Evolutionary conservation across 1,140 invertebrate genomes (phyloP), one percentile per base, ranked within the genome.

Genomic region (Leptopilina clavipes): DNA sequence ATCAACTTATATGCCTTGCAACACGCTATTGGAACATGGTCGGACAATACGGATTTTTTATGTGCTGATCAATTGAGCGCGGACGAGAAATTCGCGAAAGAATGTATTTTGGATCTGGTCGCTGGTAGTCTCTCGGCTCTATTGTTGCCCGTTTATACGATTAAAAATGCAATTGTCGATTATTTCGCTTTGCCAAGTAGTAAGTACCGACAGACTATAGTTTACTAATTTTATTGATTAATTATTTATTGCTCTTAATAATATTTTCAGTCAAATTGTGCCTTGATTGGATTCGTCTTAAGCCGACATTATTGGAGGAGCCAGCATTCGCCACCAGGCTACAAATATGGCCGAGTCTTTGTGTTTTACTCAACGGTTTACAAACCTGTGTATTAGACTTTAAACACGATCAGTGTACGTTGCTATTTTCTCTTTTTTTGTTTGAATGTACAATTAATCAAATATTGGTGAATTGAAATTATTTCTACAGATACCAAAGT

Each of bases 291-390:
- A 89, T 95, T 73, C 86, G 89, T 75, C 88, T 92, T 48, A 92
- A 94, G 79, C 92, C 93, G 3, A 88, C 90, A 59, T 87, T 93
- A 79, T 87, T 95, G 44, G 87, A 91, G 37, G 90, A 92, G 81
- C 83, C 88, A 43, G 92, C 93, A 73, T 94, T 96, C 87, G 91
- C 91, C 31, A 92, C 92, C 56, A 90, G 93, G 82, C 93, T 93
- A 73, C 94, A 95, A 91, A 93, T 96, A 77, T 96, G 95, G 95
- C 93, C 93, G 12, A 94, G 95, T 83, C 91, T 96, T n/a, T 94
- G 94, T 79, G 94, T 94, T 83, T 86, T 95, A 9, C 89, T 95
- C 70, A 95, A 95, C 86, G 91, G 91, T 79, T 88, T 96, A n/a
- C 92, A 93, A 80, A 82, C 86, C 14, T 85, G 85, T 22, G 86